Percentiles rank a stretch among this genome's conserved stretches.
These are phyloP conservation scores for Atherinosoma microstoma DNA, from an alignment of 2,797 vertebrate species.

Conservation along the genomic window DNA sequence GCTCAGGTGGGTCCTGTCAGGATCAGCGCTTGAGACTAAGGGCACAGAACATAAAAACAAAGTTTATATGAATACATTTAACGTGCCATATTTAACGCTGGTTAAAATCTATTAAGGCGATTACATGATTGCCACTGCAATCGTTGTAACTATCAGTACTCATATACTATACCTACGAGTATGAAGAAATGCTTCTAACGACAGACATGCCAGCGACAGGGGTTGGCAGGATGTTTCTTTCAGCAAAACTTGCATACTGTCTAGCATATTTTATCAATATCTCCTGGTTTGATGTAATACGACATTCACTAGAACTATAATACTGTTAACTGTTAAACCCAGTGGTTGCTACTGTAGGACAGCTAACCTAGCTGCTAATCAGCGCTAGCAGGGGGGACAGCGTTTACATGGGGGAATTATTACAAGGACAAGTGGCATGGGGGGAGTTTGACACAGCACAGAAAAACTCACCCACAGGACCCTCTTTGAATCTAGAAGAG, in stretches of 20 bases:
- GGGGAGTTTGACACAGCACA: not conserved
- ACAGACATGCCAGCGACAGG: not conserved
- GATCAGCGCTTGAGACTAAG: conserved; percentile 46
- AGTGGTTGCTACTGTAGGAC: conserved; percentile 13
- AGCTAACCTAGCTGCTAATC: conserved; percentile 62
- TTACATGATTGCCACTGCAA: not conserved
- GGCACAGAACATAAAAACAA: conserved; percentile 33
- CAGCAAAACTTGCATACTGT: not conserved
- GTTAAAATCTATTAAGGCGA: not conserved
- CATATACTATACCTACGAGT: not conserved
- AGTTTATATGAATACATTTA: conserved; percentile 13
- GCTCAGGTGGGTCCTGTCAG: conserved; percentile 54
- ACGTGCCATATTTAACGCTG: not conserved
- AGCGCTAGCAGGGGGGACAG: conserved; percentile 27
- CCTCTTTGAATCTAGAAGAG: conserved; percentile 80
- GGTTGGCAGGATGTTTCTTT: not conserved
- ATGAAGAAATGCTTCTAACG: not conserved
- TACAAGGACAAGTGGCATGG: conserved; percentile 1
- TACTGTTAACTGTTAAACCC: conserved; percentile 10
- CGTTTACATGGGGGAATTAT: not conserved
- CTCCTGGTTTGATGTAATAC: not conserved
- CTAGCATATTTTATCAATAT: not conserved
- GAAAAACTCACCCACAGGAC: conserved; percentile 76
- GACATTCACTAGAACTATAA: conserved; percentile 3
- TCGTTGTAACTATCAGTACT: not conserved